Evolutionary conservation across 2,113 vertebrate genomes (phyloP).

Genomic region (Butorides virescens): DNA sequence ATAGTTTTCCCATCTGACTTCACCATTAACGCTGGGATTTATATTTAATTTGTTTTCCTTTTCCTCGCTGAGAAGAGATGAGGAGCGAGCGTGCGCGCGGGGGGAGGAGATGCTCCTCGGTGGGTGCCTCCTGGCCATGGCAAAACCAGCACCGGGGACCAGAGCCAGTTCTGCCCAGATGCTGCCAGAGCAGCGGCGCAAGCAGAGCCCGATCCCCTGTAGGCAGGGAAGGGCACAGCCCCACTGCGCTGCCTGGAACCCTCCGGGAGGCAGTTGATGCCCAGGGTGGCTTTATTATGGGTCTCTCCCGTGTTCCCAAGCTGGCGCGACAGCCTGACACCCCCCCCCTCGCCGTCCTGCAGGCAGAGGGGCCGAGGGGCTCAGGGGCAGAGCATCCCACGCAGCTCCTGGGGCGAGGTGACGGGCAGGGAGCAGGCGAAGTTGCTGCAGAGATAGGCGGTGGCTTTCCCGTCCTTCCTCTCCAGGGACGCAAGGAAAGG

Average conservation of each 20-base stretch:
- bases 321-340: background rate
- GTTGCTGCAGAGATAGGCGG: slow-evolving; percentile 87
- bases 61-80: background rate
- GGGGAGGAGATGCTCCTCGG: background rate
- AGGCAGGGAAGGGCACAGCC: background rate
- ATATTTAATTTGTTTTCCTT: slow-evolving; percentile 25
- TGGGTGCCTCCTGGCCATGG: background rate
- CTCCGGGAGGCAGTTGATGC: background rate
- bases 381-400: slow-evolving; percentile 74
- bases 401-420: slow-evolving; percentile 83
- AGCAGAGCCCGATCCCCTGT: background rate
- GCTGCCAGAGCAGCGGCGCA: background rate
- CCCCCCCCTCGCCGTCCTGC: background rate
- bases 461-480: slow-evolving; percentile 78
- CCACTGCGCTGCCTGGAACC: background rate
- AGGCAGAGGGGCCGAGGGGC: background rate
- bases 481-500: slow-evolving; percentile 81
- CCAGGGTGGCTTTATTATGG: background rate
- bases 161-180: background rate
- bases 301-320: background rate
- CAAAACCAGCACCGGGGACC: background rate
- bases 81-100: fast-evolving
- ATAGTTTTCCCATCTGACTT: slow-evolving; percentile 6
- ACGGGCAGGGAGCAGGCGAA: slow-evolving; percentile 86
- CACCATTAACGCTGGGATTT: background rate